These are phyloP conservation scores for Conomelus anceps DNA, from an alignment of 2,888 invertebrate genomes.

Conservation along the genomic window DNA sequence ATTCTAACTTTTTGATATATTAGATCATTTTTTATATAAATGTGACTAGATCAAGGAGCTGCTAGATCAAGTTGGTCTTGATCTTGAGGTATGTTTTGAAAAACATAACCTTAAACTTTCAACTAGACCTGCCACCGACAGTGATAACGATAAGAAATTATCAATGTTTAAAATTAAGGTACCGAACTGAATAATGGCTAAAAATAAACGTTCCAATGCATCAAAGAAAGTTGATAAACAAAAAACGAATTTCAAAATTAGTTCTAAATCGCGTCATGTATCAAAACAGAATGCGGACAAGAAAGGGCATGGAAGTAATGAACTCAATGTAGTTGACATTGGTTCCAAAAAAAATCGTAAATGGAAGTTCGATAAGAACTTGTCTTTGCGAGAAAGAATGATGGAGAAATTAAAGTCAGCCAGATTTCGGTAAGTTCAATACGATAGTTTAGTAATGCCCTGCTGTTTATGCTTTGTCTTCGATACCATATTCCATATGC, in stretches of 20 bases:
- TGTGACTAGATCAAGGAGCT: no score
- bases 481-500: no score
- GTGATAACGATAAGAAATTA: no score
- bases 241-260: neutral
- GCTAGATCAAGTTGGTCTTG: no score
- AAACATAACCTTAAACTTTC: no score
- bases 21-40: no score
- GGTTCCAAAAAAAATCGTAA: slow-evolving; percentile 11
- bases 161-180: neutral
- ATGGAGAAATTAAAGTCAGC: slow-evolving; percentile 61
- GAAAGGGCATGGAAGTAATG: neutral
- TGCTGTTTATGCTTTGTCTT: no score
- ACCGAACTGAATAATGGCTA: neutral
- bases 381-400: slow-evolving; percentile 55
- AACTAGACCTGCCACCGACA: no score
- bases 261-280: neutral
- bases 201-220: neutral
- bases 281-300: neutral
- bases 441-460: neutral
- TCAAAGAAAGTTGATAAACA: neutral
- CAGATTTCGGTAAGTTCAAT: slow-evolving; percentile 43
- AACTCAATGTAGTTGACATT: neutral
- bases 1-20: no score
- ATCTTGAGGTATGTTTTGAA: no score
- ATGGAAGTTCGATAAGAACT: slow-evolving; percentile 29